Evolutionary conservation across 2,113 vertebrate genomes (phyloP), one percentile per base, ranked within the genome.

Genomic region (Micronycteris hirsuta): DNA sequence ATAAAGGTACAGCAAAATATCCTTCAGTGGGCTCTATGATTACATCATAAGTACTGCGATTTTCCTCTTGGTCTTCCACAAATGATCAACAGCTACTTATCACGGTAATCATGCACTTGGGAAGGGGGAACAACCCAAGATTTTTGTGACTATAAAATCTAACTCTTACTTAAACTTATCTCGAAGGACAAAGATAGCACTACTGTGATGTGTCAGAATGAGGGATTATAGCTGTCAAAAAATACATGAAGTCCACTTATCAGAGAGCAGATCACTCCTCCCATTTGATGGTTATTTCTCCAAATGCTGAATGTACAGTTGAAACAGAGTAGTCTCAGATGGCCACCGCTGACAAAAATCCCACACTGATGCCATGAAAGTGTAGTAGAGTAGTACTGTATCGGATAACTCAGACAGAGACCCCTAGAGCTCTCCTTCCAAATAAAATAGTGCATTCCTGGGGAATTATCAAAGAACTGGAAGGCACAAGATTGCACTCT

Each of bases 31-130:
- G 33, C 71, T 73, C 36, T 58, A 33, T 45, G 76, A 86, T 13
- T 71, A 56, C 47, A 65, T 52, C 61, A 24, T 26, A 38, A 93
- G 24, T n/a, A 43, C 28, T 36, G 11, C 63, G 61, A 81, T 71
- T 93, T 76, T 84, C 41, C 54, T 70, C 45, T 31, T 89, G 80
- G 38, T 43, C 89, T 89, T 84, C 45, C 92, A 87, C 31, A 81
- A 70, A 73, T 81, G 58, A 95, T 28, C 68, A 92, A 91, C 26
- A 49, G 78, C 73, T 38, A 95, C 76, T 92, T 86, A 83, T 15
- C 43, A 86, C 11, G 16, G 38, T 70, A 88, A 54, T 45, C 45
- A 92, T 3, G 26, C 5, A 91, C 22, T 4, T 71, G 68, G 24
- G 13, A 91, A 73, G 63, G 33, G 65, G n/a, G 86, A 91, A 67